Percentiles rank a stretch among this genome's conserved stretches.
Evolutionary conservation across 2,797 vertebrate genomes (phyloP).

Genomic region (Poecile montanus): DNA sequence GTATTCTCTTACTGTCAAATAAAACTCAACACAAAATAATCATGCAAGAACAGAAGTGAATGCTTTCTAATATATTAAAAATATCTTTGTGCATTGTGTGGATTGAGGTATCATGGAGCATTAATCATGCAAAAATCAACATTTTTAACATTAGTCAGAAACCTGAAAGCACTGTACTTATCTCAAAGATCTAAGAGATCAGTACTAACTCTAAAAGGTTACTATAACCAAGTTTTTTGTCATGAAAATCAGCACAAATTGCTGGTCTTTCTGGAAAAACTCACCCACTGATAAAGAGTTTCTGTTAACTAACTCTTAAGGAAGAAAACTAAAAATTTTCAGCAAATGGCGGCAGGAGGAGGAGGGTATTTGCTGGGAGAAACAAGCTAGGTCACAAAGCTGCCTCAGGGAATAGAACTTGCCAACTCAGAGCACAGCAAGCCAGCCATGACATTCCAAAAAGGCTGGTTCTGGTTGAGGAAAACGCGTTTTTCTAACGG

Average conservation of each 20-base stretch:
- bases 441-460: background rate
- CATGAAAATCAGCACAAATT: background rate
- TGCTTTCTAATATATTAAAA: background rate
- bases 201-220: background rate
- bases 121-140: background rate
- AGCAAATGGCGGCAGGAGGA: background rate
- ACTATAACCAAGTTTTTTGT: background rate
- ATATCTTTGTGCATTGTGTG: background rate
- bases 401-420: background rate
- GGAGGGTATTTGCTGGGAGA: background rate
- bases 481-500: background rate
- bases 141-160: background rate
- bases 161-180: background rate
- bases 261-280: background rate
- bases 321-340: background rate
- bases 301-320: background rate
- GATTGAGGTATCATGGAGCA: background rate
- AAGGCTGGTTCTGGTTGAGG: background rate
- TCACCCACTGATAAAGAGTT: background rate
- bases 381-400: background rate
- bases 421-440: background rate
- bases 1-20: background rate
- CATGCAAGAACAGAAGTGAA: background rate
- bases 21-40: background rate
- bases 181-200: background rate